Evolutionary conservation across 2,113 vertebrate species (phyloP).

Genomic region (Indicator maculatus): DNA sequence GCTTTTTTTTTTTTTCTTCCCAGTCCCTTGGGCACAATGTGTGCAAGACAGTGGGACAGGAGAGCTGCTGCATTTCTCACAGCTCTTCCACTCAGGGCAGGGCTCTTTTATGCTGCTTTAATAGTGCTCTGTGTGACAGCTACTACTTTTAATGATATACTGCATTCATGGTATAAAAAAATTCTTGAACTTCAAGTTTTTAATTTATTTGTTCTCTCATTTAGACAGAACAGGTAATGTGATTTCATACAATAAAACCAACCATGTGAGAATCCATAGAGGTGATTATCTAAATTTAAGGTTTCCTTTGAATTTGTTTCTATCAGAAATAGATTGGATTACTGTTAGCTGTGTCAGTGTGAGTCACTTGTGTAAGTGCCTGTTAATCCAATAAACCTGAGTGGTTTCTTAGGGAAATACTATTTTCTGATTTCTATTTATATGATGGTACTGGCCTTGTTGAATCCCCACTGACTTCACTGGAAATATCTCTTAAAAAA

Average conservation of each 20-base stretch:
- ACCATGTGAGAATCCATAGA: not conserved
- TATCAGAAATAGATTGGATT: conserved; percentile 31
- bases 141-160: not conserved
- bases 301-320: conserved; percentile 18
- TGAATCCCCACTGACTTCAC: not conserved
- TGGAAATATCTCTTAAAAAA: conserved; percentile 19
- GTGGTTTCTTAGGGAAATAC: conserved; percentile 36
- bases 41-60: not conserved
- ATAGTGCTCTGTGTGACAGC: not conserved
- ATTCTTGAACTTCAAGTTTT: not conserved
- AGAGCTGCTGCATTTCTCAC: not conserved
- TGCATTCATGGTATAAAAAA: not conserved
- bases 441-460: not conserved
- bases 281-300: conserved; percentile 36
- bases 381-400: conserved; percentile 59
- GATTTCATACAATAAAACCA: not conserved
- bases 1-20: not conserved
- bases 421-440: conserved; percentile 53
- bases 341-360: conserved; percentile 18
- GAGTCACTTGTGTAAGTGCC: conserved; percentile 59
- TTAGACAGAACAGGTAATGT: conserved; percentile 10
- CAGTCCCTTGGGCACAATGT: not conserved
- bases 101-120: not conserved
- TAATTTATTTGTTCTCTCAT: not conserved
- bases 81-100: not conserved